Percentiles rank a stretch among this genome's conserved stretches.
Conservation (phyloP, 2,888 invertebrate species). For the Eucera pruinosa region DNA sequence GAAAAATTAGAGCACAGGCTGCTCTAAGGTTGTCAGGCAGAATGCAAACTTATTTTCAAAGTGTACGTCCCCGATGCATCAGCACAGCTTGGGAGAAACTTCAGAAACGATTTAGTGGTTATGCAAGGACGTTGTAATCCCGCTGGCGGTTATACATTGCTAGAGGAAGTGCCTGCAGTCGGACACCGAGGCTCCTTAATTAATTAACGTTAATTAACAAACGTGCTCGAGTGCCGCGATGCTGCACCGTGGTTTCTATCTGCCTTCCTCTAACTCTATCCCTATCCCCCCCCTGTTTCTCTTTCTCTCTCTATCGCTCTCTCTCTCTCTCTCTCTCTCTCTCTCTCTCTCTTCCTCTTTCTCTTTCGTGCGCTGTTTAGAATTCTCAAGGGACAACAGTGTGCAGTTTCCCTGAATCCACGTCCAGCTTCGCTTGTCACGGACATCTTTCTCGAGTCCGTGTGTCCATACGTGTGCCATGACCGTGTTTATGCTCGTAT, state of each 20-base stretch:
- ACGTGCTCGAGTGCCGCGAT: slow-evolving; percentile 71
- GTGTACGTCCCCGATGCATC: slow-evolving; percentile 22
- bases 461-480: slow-evolving; percentile 6
- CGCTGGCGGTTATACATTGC: slow-evolving; percentile 60
- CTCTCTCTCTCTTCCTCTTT: no score
- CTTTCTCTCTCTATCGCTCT: no score
- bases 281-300: no score
- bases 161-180: slow-evolving; percentile 58
- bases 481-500: not conserved
- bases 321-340: no score
- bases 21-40: not conserved
- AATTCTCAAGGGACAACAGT: slow-evolving; percentile 55
- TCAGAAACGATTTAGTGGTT: slow-evolving; percentile 61
- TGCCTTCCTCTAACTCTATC: not conserved
- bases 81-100: slow-evolving; percentile 34
- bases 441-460: slow-evolving; percentile 36
- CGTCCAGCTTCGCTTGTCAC: slow-evolving; percentile 43
- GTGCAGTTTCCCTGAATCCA: slow-evolving; percentile 38
- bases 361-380: slow-evolving; percentile 43
- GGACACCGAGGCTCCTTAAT: slow-evolving; percentile 76
- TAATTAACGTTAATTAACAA: slow-evolving; percentile 83
- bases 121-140: slow-evolving; percentile 62
- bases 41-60: slow-evolving; percentile 42
- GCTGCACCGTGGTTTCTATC: slow-evolving; percentile 41
- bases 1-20: not conserved